A percentile compares a stretch with the other conserved stretches of the same genome.
Conservation (phyloP, 2,888 invertebrate genomes). For the Clivina fossor region DNA sequence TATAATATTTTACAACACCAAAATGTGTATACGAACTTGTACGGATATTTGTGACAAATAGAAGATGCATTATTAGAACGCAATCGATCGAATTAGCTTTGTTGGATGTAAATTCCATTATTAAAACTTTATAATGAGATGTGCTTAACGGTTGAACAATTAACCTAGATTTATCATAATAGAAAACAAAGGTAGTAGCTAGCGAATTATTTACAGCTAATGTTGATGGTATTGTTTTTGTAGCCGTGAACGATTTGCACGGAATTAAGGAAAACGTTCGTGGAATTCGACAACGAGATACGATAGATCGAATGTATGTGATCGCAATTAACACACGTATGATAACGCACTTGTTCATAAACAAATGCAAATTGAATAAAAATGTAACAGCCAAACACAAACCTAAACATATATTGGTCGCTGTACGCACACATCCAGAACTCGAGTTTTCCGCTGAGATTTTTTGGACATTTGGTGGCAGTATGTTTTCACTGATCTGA, state of each 20-base stretch:
- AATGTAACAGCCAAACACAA: slow-evolving; percentile 51
- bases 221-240: background rate
- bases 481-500: too few species aligned
- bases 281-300: background rate
- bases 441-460: slow-evolving; percentile 44
- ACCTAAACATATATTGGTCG: slow-evolving; percentile 53
- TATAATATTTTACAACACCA: too few species aligned
- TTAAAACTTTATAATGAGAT: too few species aligned
- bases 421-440: slow-evolving; percentile 49
- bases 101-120: too few species aligned
- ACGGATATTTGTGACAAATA: too few species aligned
- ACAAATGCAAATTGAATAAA: slow-evolving; percentile 37
- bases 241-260: background rate
- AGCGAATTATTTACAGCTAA: background rate
- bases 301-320: background rate
- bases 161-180: background rate
- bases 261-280: background rate
- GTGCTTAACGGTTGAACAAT: too few species aligned
- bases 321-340: background rate
- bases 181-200: background rate
- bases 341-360: slow-evolving; percentile 14
- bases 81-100: too few species aligned
- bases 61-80: too few species aligned
- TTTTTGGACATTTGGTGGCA: slow-evolving; percentile 47
- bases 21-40: too few species aligned